Evolutionary conservation across 2,888 invertebrate species (phyloP), one percentile per base, ranked within the genome.

Genomic region (Strigamia transsilvanica): DNA sequence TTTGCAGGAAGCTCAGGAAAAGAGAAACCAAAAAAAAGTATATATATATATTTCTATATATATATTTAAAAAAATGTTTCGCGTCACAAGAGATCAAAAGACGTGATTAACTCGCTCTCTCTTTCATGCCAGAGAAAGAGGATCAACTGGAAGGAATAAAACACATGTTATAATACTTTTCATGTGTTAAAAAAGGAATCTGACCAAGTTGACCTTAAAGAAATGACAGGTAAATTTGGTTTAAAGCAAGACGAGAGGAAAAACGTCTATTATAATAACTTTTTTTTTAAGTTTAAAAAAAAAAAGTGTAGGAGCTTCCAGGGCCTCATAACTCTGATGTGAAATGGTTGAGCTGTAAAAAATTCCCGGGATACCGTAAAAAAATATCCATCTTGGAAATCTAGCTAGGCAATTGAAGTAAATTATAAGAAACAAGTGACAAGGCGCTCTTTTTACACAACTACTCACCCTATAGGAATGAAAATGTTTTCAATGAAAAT

Each of bases 321-420:
- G 56, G 56, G 56, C 56, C 56, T 56, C 56, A 56, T 56, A 56
- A 56, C 56, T 56, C 18, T 56, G 56, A 56, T 56, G 56, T 56
- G 56, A 56, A 56, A 56, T 56, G 56, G 56, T 56, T 56, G 56
- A 56, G 56, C 18, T 56, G 56, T 56, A 56, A 56, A 56, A n/a
- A 56, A 56, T 56, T 56, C 56, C 56, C 56, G 56, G 56, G 56
- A 56, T 56, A 56, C 56, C 56, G 56, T 56, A 56, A 56, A 56
- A 56, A 56, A 56, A 56, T 56, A 56, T 56, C 56, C 56, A 56
- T 56, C 56, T 56, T 56, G 18, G 56, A 56, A 56, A 56, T 56
- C 56, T 56, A 56, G 56, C 56, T 56, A 56, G 46, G 56, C 56
- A 56, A 56, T 56, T 56, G 56, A 56, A 56, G 56, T 56, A 56